Evolutionary conservation across 1,140 invertebrate genomes (phyloP), one percentile per base, ranked within the genome.

Genomic region (Pogonomyrmex californicus): DNA sequence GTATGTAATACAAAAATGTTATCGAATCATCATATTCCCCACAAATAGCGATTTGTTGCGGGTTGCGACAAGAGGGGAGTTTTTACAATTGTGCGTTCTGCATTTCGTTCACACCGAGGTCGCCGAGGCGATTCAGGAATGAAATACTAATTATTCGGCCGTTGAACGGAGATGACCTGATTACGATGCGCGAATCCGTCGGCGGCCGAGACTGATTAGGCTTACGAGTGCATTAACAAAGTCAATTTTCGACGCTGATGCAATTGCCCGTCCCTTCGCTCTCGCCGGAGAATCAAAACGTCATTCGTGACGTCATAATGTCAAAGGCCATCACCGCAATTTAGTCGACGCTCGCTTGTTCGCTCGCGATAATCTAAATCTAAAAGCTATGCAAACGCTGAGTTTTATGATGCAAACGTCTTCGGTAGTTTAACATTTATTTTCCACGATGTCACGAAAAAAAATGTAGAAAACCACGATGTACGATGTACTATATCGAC

Each of bases 201-300:
- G 49, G 12, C 36, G 38, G 10, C 10, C 14, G 38, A 30, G 1
- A 73, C 47, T 60, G 79, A 82, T 82, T 73, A 73, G 54, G 41
- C 30, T 47, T 58, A 71, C 66, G 79, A 58, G 41, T 44, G 38
- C 54, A 73, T 73, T 82, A 82, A 71, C 66, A 1, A 58, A 71
- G 51, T 82, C 17, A 71, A 73, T 73, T 58, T 82, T 82, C 79
- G 79, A 71, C 51, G 51, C 5, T 60, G 66, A 82, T 73, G 49
- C 41, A 33, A 60, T 82, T 82, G 63, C 30, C n/a, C 33, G n/a
- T 30, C 14, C 60, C 36, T 54, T 68, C 77, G 63, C 12, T 23
- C 12, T n/a, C n/a, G 14, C 2, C 10, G n/a, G 14, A n/a, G 17
- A 63, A 76, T 76, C 38, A 51, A 23, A n/a, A n/a, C n/a, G n/a